A percentile compares a stretch with the other conserved stretches of the same genome.
Evolutionary conservation across 2,888 invertebrate species (phyloP).

Genomic region (Acanthosepion lycidas): DNA sequence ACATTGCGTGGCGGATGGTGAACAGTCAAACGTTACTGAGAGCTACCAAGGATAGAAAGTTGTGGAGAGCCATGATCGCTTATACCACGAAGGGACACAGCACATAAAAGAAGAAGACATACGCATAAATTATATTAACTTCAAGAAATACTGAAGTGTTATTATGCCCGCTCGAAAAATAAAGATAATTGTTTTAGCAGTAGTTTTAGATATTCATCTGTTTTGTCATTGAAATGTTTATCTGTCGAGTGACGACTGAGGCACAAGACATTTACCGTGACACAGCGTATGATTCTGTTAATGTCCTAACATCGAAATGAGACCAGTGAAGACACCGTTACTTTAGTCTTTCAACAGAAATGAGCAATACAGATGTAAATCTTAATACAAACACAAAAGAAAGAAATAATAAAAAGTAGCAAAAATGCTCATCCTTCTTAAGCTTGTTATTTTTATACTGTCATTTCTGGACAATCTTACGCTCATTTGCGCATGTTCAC

Average conservation of each 20-base stretch:
- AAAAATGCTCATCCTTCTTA: background rate
- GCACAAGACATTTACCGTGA: background rate
- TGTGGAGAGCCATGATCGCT: no score
- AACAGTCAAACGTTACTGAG: no score
- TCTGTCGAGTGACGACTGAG: background rate
- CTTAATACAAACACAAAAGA: background rate
- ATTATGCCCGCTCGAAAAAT: no score
- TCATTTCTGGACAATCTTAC: background rate
- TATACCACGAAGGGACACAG: no score
- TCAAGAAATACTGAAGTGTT: no score
- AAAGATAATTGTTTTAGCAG: no score
- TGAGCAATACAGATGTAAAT: background rate
- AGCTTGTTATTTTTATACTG: conserved; percentile 14
- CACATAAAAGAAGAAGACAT: no score
- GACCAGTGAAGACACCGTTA: background rate
- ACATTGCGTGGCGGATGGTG: no score
- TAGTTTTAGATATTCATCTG: no score
- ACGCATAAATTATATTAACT: no score
- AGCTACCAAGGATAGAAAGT: no score
- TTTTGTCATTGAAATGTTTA: no score
- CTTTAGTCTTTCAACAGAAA: background rate
- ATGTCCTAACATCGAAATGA: background rate
- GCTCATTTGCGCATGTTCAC: conserved; percentile 10
- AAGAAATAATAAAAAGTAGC: background rate
- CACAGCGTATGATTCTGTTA: background rate